Evolutionary conservation across 2,797 vertebrate genomes (phyloP), one percentile per base, ranked within the genome.

Genomic region (Cichlasoma orientale): DNA sequence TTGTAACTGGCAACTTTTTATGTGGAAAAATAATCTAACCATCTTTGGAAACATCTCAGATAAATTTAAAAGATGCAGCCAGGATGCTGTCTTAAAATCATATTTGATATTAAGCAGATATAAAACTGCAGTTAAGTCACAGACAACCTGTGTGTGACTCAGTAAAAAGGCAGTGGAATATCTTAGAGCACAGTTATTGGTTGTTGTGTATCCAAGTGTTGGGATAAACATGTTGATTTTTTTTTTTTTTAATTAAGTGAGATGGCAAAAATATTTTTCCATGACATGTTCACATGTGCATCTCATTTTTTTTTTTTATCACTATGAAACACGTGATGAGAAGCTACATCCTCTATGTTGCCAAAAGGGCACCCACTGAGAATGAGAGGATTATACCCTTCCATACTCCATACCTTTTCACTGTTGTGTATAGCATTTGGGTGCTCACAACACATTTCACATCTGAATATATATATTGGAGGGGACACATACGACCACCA

Each of bases 301-400:
- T 47, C 12, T 47, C 3, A 36, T 10, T 36, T 3, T 29, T 0
- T 7, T 29, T 29, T 41, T 69, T 50, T 29, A 61, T 73, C 29
- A 27, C 53, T 79, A 31, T 79, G 38, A 83, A 82, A 80, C 55
- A 75, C 25, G 27, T 55, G 52, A 74, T 11, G 38, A 61, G 31
- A 74, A 66, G 41, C 59, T 44, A 18, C 0, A 27, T 44, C 38
- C 2, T 63, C 38, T 18, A 5, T 66, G 61, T 66, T 5, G 23
- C 23, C 61, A 47, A 66, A 66, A 63, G 3, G 9, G 3, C 38
- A 44, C 10, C 25, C 14, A 18, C 23, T 66, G 16, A 47, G 38
- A 66, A 19, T 44, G 4, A 14, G 38, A 12, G 8, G 11, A 14
- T 41, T 44, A 13, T 8, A 13, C 12, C 4, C 3, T 41, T 41